phyloP scores from a whole-genome alignment of 2,113 vertebrate species.

The Ursus arctos region DNA sequence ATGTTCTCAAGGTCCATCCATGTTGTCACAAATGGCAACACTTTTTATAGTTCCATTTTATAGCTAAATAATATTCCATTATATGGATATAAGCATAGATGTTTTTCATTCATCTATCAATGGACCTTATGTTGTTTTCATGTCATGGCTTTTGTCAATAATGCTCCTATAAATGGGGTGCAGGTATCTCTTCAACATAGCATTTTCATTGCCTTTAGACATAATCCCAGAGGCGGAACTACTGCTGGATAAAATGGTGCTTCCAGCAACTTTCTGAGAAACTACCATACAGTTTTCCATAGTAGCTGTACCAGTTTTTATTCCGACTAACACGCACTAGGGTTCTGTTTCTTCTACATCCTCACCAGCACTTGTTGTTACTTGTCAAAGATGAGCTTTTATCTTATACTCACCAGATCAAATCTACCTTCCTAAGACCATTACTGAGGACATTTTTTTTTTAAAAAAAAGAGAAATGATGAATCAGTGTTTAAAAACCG shows the following conservation, averaged over 20 bases:
- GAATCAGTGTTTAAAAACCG: neutral
- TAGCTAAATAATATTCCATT: neutral
- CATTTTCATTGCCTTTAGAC: neutral
- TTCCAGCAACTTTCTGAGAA: neutral
- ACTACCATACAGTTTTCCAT: neutral
- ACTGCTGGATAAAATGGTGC: neutral
- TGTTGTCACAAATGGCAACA: neutral
- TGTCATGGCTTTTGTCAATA: neutral
- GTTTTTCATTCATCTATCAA: neutral
- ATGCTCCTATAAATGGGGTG: neutral
- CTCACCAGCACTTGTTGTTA: neutral
- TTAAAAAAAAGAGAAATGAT: neutral
- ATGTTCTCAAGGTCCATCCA: neutral
- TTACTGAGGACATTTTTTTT: neutral
- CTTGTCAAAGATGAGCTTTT: slow-evolving; percentile 6
- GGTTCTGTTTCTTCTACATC: neutral
- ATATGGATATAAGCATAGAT: neutral
- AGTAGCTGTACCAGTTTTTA: neutral
- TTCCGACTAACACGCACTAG: neutral
- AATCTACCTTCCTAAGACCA: neutral
- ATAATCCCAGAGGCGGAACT: neutral
- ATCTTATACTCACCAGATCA: neutral
- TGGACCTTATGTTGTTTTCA: neutral
- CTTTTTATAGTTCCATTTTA: neutral
- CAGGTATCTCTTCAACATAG: neutral